Evolutionary conservation across 2,888 invertebrate genomes (phyloP).

Genomic region (Hyppa rectilinea): DNA sequence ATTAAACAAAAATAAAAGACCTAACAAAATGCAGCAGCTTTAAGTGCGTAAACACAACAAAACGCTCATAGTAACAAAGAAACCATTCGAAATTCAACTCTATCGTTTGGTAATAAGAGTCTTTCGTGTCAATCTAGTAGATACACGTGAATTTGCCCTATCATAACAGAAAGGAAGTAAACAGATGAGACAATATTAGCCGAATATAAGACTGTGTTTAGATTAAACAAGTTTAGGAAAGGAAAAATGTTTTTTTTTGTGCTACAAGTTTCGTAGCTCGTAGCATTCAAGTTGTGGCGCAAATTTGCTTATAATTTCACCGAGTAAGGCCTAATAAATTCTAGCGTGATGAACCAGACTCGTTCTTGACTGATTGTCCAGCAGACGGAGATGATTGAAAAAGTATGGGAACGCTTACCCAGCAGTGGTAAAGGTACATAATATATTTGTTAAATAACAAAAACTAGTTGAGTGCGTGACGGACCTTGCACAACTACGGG

Average conservation of each 20-base stretch:
- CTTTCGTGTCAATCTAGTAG: background rate
- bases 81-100: conserved; percentile 45
- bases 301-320: too few relatives aligned
- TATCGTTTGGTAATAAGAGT: conserved; percentile 12
- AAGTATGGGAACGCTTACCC: too few relatives aligned
- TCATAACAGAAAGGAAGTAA: conserved; percentile 58
- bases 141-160: conserved; percentile 29
- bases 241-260: background rate
- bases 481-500: too few relatives aligned
- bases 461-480: too few relatives aligned
- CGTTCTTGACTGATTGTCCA: too few relatives aligned
- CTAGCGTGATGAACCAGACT: too few relatives aligned
- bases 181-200: conserved; percentile 64
- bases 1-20: conserved; percentile 1
- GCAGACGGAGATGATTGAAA: too few relatives aligned
- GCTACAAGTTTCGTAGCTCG: background rate
- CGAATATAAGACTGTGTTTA: conserved; percentile 53
- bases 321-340: too few relatives aligned
- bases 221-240: background rate
- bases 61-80: conserved; percentile 21
- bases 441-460: too few relatives aligned
- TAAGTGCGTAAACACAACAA: conserved; percentile 5
- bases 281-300: too few relatives aligned
- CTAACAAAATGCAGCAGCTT: conserved; percentile 35
- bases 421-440: too few relatives aligned